Conservation (phyloP, 2,888 invertebrate species). For the Nudaria mundana region DNA sequence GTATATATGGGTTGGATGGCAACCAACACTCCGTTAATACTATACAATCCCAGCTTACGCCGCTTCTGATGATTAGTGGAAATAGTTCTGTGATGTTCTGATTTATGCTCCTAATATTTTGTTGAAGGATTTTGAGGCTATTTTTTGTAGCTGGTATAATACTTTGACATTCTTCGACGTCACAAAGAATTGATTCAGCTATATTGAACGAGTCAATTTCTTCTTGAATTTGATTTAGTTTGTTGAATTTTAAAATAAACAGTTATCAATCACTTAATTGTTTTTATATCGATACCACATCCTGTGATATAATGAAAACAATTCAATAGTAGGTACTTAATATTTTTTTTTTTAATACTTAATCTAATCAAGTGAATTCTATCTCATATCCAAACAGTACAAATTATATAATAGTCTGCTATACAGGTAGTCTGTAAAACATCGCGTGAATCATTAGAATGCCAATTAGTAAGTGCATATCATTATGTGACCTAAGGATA, state of each 20-base stretch:
- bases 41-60: conserved; percentile 3
- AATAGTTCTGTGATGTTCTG: background rate
- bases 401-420: too few species aligned
- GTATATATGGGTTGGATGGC: background rate
- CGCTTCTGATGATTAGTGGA: background rate
- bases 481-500: too few species aligned
- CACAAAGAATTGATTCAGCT: background rate
- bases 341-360: too few species aligned
- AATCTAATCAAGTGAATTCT: too few species aligned
- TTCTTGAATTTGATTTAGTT: conserved; percentile 6
- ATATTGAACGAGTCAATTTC: conserved; percentile 3
- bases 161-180: background rate
- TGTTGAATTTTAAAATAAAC: conserved; percentile 5
- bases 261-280: too few species aligned
- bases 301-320: too few species aligned
- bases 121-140: conserved; percentile 4
- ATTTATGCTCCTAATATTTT: conserved; percentile 7
- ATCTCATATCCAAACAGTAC: too few species aligned
- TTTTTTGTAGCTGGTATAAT: background rate
- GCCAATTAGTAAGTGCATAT: too few species aligned
- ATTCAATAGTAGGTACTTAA: too few species aligned
- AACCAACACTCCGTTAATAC: conserved; percentile 6
- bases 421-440: too few species aligned
- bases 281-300: too few species aligned
- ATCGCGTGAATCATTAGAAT: too few species aligned